A percentile compares a stretch with the other conserved stretches of the same genome.
Evolutionary conservation across 92 coral and sea anemone species (phyloP).

Genomic region (Epizoanthus scotinus): DNA sequence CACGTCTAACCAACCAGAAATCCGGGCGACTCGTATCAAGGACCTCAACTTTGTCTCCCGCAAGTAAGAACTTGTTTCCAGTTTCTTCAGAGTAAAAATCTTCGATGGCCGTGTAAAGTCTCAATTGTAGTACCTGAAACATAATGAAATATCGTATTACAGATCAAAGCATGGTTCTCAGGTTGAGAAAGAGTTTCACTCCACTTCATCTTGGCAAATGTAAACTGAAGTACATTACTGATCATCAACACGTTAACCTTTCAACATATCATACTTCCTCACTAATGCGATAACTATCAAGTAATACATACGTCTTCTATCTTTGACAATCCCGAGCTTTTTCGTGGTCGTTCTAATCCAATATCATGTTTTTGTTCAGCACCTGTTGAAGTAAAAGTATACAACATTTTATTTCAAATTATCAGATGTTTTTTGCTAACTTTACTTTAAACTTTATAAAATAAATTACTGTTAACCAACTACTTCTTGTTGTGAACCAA

Average conservation of each 20-base stretch:
- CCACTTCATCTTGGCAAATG: not conserved
- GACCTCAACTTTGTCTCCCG: slow-evolving; percentile 94
- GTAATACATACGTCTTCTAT: slow-evolving; percentile 67
- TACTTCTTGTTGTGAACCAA: no score
- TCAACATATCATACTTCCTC: no score
- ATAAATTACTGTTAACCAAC: no score
- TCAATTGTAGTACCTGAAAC: slow-evolving; percentile 73
- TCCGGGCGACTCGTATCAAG: slow-evolving; percentile 93
- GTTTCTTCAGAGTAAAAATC: slow-evolving; percentile 91
- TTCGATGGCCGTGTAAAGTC: slow-evolving; percentile 82
- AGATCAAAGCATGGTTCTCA: not conserved
- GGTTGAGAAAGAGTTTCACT: not conserved
- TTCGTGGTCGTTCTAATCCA: slow-evolving; percentile 44
- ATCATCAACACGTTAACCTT: slow-evolving; percentile 1
- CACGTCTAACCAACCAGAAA: slow-evolving; percentile 96
- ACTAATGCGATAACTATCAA: no score
- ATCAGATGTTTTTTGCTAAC: no score
- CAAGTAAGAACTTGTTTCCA: slow-evolving; percentile 83
- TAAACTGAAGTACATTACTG: no score
- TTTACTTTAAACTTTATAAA: no score
- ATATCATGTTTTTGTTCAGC: slow-evolving; percentile 45
- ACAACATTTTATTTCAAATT: not conserved
- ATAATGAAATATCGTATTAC: not conserved
- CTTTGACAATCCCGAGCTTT: slow-evolving; percentile 78
- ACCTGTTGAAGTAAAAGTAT: slow-evolving; percentile 12